Evolutionary conservation across 2,888 invertebrate genomes (phyloP).

Genomic region (Parnassius glacialis): DNA sequence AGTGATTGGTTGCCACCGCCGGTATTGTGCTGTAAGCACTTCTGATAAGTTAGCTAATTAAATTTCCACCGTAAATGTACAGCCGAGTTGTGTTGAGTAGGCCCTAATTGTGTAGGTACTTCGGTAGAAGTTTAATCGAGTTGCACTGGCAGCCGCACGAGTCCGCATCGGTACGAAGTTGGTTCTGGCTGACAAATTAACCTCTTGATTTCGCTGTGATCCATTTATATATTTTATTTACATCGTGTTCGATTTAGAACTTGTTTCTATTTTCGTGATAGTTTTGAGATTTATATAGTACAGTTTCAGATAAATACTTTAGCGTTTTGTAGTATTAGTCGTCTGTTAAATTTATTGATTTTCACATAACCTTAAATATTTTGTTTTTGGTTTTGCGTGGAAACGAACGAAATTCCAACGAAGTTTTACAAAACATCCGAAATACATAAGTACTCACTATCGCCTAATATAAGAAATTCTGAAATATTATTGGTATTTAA

Average conservation of each 20-base stretch:
- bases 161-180: conserved; percentile 55
- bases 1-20: conserved; percentile 33
- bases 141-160: conserved; percentile 66
- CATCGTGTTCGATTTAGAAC: conserved; percentile 19
- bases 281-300: too few species aligned
- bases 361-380: too few species aligned
- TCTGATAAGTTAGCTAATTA: conserved; percentile 69
- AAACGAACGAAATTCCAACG: too few species aligned
- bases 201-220: conserved; percentile 65
- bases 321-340: too few species aligned
- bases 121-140: conserved; percentile 75
- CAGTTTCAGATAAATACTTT: too few species aligned
- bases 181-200: conserved; percentile 72
- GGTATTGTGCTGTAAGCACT: conserved; percentile 36
- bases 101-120: conserved; percentile 63
- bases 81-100: conserved; percentile 64
- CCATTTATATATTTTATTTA: conserved; percentile 57
- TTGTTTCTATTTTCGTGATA: not conserved
- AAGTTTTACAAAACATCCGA: too few species aligned
- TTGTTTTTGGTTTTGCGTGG: too few species aligned
- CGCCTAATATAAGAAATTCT: too few species aligned
- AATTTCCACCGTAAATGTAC: conserved; percentile 68
- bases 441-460: too few species aligned
- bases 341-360: too few species aligned
- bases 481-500: too few species aligned